phyloP scores from a whole-genome alignment of 1,140 invertebrate species.

The Drosophila novamexicana region DNA sequence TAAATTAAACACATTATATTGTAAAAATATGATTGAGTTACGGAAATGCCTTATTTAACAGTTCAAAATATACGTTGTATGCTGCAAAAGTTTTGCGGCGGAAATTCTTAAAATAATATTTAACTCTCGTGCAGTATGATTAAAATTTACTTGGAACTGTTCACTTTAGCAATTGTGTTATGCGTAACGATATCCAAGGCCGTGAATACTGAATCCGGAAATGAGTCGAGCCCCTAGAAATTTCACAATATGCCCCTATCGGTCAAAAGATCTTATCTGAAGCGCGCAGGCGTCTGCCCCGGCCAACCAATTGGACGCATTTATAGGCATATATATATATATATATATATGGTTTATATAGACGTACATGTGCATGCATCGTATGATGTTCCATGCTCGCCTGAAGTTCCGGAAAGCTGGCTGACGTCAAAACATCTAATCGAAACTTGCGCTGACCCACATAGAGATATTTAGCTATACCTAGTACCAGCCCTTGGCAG shows the following conservation, averaged over 20 bases:
- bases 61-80: no score
- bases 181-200: constrained; percentile 13
- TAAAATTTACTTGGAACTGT: constrained; percentile 14
- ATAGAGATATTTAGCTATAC: constrained; percentile 46
- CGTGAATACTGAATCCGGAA: constrained; percentile 44
- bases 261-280: constrained; percentile 35
- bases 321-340: neutral
- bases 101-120: constrained; percentile 6
- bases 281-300: constrained; percentile 3
- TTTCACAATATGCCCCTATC: constrained; percentile 28
- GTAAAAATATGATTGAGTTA: neutral
- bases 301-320: constrained; percentile 9
- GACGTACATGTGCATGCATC: constrained; percentile 50
- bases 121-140: constrained; percentile 5
- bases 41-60: constrained; percentile 3
- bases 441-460: constrained; percentile 64
- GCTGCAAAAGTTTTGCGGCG: neutral
- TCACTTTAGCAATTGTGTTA: constrained; percentile 3
- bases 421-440: constrained; percentile 72
- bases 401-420: constrained; percentile 50
- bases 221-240: constrained; percentile 70
- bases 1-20: neutral
- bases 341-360: neutral
- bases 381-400: constrained; percentile 50
- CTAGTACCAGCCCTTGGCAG: constrained; percentile 31